Evolutionary conservation across 2,888 invertebrate genomes (phyloP), one percentile per base, ranked within the genome.

Genomic region (Arctia plantaginis): DNA sequence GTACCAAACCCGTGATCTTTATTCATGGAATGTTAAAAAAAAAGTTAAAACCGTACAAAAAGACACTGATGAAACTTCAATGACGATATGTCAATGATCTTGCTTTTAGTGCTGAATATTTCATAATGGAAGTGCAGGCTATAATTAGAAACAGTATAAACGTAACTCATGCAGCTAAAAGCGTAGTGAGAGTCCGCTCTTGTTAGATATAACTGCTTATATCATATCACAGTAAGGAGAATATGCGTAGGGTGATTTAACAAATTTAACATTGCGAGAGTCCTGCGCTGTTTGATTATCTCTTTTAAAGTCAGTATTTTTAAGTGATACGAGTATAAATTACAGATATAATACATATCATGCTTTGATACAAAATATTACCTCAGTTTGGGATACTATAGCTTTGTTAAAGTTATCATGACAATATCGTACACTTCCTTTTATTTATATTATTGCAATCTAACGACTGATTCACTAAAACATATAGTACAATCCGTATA

Each of bases 141-240:
- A 67, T 67, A 33, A 67, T 33, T 47, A 67, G 67, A 30, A 20
- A 18, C 30, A 41, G 67, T 10, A 44, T 67, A 67, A 27, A 67
- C 44, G 23, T 44, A 62, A 30, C 20, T 44, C 30, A 67, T 30
- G 27, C 3, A 47, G 30, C 20, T 20, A 44, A 47, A 47, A 67
- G 30, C 30, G 67, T 27, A 67, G 30, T 30, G 27, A 67, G 30
- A 62, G 62, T 1, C 4, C 15, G 15, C 27, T 15, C 13, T 18
- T 62, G 27, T 62, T 30, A 6, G 30, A 18, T 30, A 62, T 30
- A 18, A 59, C 27, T 27, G 13, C 15, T 59, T 27, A 27, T 18
- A 13, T 15, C 18, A 27, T 18, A 18, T 62, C 18, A 1, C 23
- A 59, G 59, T 59, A 12, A 59, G 13, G 13, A 59, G 8, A 55